Base-by-base conservation (phyloP, 2,888 invertebrate genomes). In the Crepidodera aurea region DNA sequence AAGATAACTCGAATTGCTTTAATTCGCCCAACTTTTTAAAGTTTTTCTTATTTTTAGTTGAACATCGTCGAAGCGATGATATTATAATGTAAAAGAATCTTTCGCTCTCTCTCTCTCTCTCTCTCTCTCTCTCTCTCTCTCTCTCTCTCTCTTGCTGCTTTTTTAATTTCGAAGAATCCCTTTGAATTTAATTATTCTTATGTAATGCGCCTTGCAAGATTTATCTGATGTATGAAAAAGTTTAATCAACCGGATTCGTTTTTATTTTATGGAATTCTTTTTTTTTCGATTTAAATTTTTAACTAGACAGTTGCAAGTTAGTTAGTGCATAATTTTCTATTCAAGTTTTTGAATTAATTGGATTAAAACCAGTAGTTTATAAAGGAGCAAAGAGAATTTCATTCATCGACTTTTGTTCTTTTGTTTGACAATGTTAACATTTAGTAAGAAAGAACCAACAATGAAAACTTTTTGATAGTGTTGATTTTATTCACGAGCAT, bases 1-100 rank as follows among this genome's bases (percentile, higher is more conserved):
- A 62, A 68, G 73, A 75, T 74, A 75, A 74, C 68, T 70, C 58
- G 66, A 70, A 70, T 71, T 67, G 65, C 62, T 69, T 64, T 71
- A 62, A 68, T 68, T 68, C 63, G 51, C 56, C 53, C 51, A 62
- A 61, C 60, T 66, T 62, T 60, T 61, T 46, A 46, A 50, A 50
- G 53, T 54, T 51, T 37, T 19, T 60, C 37, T 46, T 51, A 60
- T 59, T 63, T 58, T 59, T 22, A 46, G 54, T 55, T 54, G 19
- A 39, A 51, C 50, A 15, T 55, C 25, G 48, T 48, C 50, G 53
- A 62, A 58, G 54, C 50, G 58, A 57, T 62, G 48, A 62, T 63
- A 48, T 58, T 63, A 54, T 50, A 63, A 59, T 63, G 63, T 42
- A 55, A 54, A 59, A 51, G 54, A 48, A 59, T 63, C 59, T 50